Evolutionary conservation across 1,140 invertebrate genomes (phyloP), one percentile per base, ranked within the genome.

Genomic region (Drosophila saltans): DNA sequence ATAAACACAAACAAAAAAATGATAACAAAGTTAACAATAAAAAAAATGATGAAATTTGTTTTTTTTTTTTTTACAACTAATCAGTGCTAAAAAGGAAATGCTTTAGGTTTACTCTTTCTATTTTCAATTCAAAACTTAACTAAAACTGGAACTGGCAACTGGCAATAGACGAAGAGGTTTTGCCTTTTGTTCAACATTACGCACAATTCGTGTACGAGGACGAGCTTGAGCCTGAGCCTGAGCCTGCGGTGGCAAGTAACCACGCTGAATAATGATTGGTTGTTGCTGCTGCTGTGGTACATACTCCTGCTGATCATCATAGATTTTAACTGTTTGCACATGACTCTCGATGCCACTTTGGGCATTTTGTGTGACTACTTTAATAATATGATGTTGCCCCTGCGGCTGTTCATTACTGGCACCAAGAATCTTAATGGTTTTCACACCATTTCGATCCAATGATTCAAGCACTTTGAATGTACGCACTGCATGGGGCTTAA

Each of bases 401-500:
- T 45, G 81, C 0, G 89, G 89, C 68, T 82, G 72, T 30, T 91
- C 84, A 28, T 74, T 85, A 68, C 48, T 90, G 36, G 84, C 70
- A 3, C 89, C 89, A 9, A 91, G 24, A 0, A 91, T 91, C 43
- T 91, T 91, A 26, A 91, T 91, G 2, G 89, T 91, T 59, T 91
- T 91, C 10, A 91, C 89, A 11, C 89, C 89, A 1, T 64, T 64
- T 30, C 78, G 75, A 43, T 91, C 89, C 7, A 84, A 40, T 0
- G 77, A 75, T 41, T 91, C 89, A 6, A 91, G 66, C 43, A 91
- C 89, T 66, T 86, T 89, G 36, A 91, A 84, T 0, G 89, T 91
- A 3, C 90, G 73, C n/a, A 80, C 72, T 0, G 66, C 68, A 40
- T 80, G 67, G 0, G 81, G 66, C 48, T 91, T 91, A 0, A 91